These are phyloP conservation scores for Trichonephila inaurata DNA, from an alignment of 1,140 invertebrate genomes.

Conservation along the genomic window DNA sequence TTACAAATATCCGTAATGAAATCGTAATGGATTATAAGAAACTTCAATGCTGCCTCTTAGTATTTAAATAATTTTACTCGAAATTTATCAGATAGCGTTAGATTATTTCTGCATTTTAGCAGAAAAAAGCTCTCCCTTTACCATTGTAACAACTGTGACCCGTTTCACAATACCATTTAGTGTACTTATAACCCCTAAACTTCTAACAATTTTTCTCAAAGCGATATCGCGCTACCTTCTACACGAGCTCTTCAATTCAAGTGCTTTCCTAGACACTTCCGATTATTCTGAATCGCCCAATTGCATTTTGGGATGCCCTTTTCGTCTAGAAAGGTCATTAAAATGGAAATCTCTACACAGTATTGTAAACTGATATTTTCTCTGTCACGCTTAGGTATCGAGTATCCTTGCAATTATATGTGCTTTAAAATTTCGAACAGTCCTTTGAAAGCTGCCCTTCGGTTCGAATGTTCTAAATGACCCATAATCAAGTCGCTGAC, in stretches of 20 bases:
- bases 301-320: not conserved
- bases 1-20: too few species aligned
- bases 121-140: too few species aligned
- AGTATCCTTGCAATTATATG: conserved; percentile 12
- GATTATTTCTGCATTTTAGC: too few species aligned
- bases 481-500: conserved; percentile 33
- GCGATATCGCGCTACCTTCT: not conserved
- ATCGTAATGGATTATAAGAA: too few species aligned
- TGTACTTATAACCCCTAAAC: too few species aligned
- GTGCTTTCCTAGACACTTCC: not conserved
- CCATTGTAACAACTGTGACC: too few species aligned
- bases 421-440: not conserved
- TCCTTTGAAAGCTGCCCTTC: not conserved
- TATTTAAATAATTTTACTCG: too few species aligned
- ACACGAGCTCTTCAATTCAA: not conserved
- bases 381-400: conserved; percentile 19
- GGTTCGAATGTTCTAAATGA: conserved; percentile 22
- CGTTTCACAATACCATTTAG: too few species aligned
- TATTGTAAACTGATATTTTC: conserved; percentile 32
- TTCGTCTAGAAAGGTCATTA: conserved; percentile 1
- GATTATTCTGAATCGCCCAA: not conserved
- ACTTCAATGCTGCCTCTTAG: too few species aligned
- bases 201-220: not conserved
- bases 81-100: too few species aligned
- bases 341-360: not conserved